These are phyloP conservation scores for Oxystoma pomonae DNA, from an alignment of 2,888 invertebrate species.

Conservation along the genomic window DNA sequence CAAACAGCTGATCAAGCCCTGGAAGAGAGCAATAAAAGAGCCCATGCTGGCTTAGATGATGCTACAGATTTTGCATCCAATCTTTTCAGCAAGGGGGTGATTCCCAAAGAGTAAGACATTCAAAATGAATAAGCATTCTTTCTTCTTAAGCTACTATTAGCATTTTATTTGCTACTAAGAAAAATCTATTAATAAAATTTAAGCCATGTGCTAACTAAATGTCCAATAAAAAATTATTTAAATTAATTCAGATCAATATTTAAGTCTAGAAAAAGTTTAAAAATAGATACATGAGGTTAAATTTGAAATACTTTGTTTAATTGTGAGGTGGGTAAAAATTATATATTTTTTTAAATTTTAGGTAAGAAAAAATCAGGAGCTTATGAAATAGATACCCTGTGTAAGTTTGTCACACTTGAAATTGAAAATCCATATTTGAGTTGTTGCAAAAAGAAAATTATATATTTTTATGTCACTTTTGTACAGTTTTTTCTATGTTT, in stretches of 20 bases:
- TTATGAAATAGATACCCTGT: too few relatives aligned
- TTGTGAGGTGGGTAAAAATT: too few relatives aligned
- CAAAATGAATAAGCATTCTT: too few relatives aligned
- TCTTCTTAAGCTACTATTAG: too few relatives aligned
- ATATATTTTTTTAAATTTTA: too few relatives aligned
- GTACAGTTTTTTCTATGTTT: too few relatives aligned
- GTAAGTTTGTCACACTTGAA: too few relatives aligned
- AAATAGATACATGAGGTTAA: not conserved
- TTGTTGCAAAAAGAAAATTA: too few relatives aligned
- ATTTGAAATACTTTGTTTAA: not conserved
- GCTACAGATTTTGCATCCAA: constrained; percentile 26
- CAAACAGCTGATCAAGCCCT: constrained; percentile 24
- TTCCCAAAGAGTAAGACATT: constrained; percentile 25
- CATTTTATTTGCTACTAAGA: not conserved
- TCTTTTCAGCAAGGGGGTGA: constrained; percentile 30
- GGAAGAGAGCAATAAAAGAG: constrained; percentile 31
- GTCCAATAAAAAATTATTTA: not conserved
- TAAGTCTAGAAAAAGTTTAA: not conserved
- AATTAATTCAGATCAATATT: not conserved
- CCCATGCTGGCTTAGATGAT: constrained; percentile 34
- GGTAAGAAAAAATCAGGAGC: too few relatives aligned
- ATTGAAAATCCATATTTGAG: too few relatives aligned
- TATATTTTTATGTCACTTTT: too few relatives aligned
- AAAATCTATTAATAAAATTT: not conserved
- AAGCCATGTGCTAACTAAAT: not conserved